Evolutionary conservation across 2,797 vertebrate species (phyloP), one percentile per base, ranked within the genome.

Genomic region (Strix occidentalis): DNA sequence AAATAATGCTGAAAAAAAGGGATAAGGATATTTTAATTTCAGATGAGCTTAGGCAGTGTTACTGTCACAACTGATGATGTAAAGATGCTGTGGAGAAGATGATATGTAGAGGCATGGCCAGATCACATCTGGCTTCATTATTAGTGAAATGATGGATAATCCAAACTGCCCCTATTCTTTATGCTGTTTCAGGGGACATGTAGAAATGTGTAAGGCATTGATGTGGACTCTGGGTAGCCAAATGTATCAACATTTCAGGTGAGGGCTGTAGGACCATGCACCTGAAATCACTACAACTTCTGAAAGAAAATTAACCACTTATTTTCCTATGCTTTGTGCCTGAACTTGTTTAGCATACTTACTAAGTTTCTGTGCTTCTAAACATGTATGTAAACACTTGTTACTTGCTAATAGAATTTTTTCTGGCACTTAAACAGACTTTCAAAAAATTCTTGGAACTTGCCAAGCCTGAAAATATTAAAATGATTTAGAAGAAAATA

Each of bases 361-460:
- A n/a, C 4, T n/a, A 33, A 43, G 21, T 86, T 63, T 66, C 6
- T 63, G 4, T 78, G 15, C 70, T 74, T 83, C 28, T 71, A 66
- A 87, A 45, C 6, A 0, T n/a, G 4, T 29, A 16, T 80, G 13
- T 43, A 39, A 69, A 48, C 5, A 71, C 1, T 0, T 10, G 11
- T n/a, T 69, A 29, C 51, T 88, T 83, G 19, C 37, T 46, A 25
- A 28, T 39, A 18, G 5, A 6, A 10, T 12, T 48, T 84, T 56
- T 53, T 35, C 12, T 16, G 46, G 5, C 24, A 17, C 24, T 80
- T 72, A 31, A 77, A 48, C 6, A 37, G 31, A 26, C 31, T 65
- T 94, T 58, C 8, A 45, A 2, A 76, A 39, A 87, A 29, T 33
- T 82, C 9, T 3, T 3, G 3, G 26, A 79, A 79, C 7, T 61